Evolutionary conservation across 2,888 invertebrate genomes (phyloP).

Genomic region (Standfussiana lucernea): DNA sequence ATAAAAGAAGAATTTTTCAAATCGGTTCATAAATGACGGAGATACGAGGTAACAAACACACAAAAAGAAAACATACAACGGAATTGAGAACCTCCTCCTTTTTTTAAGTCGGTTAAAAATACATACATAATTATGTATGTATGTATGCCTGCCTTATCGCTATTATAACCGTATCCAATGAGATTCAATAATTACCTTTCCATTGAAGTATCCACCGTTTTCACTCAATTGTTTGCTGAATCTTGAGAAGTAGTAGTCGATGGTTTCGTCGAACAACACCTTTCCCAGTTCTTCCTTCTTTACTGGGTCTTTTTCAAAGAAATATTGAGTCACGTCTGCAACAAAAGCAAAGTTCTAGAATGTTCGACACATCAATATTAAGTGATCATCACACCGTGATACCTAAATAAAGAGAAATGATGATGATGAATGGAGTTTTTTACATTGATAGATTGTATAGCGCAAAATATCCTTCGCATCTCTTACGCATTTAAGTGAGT

Average conservation of each 20-base stretch:
- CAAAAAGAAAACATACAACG: too few species aligned
- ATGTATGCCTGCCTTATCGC: background rate
- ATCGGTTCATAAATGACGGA: too few species aligned
- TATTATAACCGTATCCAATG: background rate
- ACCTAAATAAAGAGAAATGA: background rate
- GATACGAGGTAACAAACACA: too few species aligned
- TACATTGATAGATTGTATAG: background rate
- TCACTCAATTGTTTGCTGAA: constrained; percentile 81
- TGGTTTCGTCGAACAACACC: constrained; percentile 69
- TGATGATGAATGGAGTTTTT: too few species aligned
- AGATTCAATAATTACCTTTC: constrained; percentile 74
- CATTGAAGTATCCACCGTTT: constrained; percentile 80
- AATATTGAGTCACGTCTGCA: constrained; percentile 27
- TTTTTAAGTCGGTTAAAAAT: too few species aligned
- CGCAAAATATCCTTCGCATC: background rate
- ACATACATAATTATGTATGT: too few species aligned
- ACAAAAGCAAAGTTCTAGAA: background rate
- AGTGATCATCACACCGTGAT: background rate
- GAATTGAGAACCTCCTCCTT: too few species aligned
- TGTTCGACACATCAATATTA: background rate
- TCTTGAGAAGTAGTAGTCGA: constrained; percentile 81
- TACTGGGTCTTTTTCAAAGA: constrained; percentile 32
- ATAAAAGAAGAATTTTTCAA: too few species aligned
- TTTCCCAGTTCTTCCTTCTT: constrained; percentile 29
- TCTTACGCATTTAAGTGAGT: background rate